Evolutionary conservation across 2,888 invertebrate species (phyloP), one percentile per base, ranked within the genome.

Genomic region (Leistus spinibarbis): DNA sequence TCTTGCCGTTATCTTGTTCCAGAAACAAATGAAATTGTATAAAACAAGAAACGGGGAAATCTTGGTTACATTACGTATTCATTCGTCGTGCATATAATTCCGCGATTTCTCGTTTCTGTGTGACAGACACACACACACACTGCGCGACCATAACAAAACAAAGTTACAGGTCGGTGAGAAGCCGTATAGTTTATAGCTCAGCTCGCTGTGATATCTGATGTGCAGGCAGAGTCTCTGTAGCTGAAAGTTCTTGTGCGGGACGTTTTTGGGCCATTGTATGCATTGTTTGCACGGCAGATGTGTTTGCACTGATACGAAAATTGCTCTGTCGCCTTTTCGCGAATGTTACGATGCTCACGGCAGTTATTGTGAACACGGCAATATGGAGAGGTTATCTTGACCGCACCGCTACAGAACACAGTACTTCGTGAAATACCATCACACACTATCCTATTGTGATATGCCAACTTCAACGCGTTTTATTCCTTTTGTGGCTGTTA

Each of bases 1-100:
- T n/a, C n/a, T n/a, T n/a, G n/a, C n/a, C n/a, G n/a, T n/a, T n/a
- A n/a, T n/a, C n/a, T 27, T 4, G 27, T 9, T 27, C 27, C 5
- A 27, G 9, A 4, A 27, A 27, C 5, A 27, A 27, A 27, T 27
- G 27, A 27, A 0, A 27, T 27, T 4, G 27, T 9, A 27, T 27
- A 27, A 27, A 40, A 13, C 13, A 66, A 20, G 22, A 62, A 63
- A 63, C 19, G 22, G 20, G 63, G 5, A 22, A 63, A 23, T 40
- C 10, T 40, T 7, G 40, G 7, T 40, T 40, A 20, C 27, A 64
- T 64, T 64, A 64, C 13, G 64, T 64, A 64, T 64, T 64, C 64
- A 40, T 40, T 40, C 40, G 40, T 40, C 20, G 64, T 64, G 64
- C 64, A 64, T 64, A 64, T 27, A 64, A 64, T 64, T 64, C 17